These are phyloP conservation scores for Spatulosminthurus flaviceps DNA, from an alignment of 2,888 invertebrate genomes.

Conservation along the genomic window DNA sequence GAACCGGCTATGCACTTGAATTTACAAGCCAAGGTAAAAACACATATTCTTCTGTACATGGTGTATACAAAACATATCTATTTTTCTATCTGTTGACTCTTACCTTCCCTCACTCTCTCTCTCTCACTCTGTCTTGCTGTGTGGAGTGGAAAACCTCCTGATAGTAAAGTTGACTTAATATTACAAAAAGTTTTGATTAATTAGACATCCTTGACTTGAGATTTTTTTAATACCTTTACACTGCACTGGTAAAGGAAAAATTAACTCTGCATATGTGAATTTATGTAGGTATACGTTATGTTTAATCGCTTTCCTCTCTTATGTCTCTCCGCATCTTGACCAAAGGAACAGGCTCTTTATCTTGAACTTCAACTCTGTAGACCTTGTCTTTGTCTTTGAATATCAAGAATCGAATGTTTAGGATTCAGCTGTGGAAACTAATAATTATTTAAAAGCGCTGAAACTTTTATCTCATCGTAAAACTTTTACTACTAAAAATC, in stretches of 20 bases:
- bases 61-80: too few species aligned
- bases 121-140: not conserved
- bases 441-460: conserved; percentile 51
- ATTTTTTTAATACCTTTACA: conserved; percentile 13
- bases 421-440: conserved; percentile 46
- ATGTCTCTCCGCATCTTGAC: not conserved
- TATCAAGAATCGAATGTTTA: conserved; percentile 37
- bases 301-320: not conserved
- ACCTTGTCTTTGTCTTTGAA: not conserved
- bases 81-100: not conserved
- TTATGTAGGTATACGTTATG: not conserved
- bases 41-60: too few species aligned
- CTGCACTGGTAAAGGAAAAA: too few species aligned
- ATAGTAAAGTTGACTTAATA: conserved; percentile 26
- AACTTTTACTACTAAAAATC: conserved; percentile 50
- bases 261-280: not conserved
- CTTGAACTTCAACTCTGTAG: conserved; percentile 1
- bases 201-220: conserved; percentile 53
- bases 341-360: conserved; percentile 41
- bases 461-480: conserved; percentile 50
- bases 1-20: not conserved
- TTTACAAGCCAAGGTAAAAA: too few species aligned
- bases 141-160: conserved; percentile 16
- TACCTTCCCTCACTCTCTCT: not conserved
- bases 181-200: conserved; percentile 57